Evolutionary conservation across 2,797 vertebrate genomes (phyloP), one percentile per base, ranked within the genome.

Genomic region (Discoglossus pictus): DNA sequence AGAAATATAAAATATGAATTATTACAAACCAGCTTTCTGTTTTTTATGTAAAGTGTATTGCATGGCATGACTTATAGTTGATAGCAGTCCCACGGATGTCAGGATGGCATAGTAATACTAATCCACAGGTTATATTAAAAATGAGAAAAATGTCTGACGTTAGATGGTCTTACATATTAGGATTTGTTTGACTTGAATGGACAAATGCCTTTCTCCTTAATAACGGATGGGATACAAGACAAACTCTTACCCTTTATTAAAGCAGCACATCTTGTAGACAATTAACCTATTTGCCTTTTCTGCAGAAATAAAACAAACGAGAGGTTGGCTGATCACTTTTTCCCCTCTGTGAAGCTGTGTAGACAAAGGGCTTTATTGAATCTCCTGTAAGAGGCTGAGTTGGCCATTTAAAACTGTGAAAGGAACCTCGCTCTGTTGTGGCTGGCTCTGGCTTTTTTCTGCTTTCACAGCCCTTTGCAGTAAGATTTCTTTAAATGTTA

Each of bases 401-500:
- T 69, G 15, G 2, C 56, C 10, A 71, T 75, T 35, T 21, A 35
- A 65, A n/a, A 23, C 39, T 65, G 18, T 53, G 61, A 75, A 80
- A 62, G 47, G 61, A 16, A 9, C 35, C 63, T 55, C 56, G 75
- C 15, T 17, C 53, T 76, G 70, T 77, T 60, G 67, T 68, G 68
- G 63, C 61, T 74, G 48, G 71, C 68, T 76, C 67, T 74, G 69
- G 58, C 61, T 71, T 69, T 70, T 72, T 50, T n/a, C 62, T 53
- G 44, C 72, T 75, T 78, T 77, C 74, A 58, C 62, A 73, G 59
- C 75, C 76, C 73, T 81, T 78, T 78, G 68, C 48, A 58, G 71
- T 73, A 73, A 76, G 74, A 69, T 77, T 79, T 75, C 73, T 74
- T 78, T 83, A 74, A 87, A 84, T 79, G 76, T 70, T 68, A 74